Percentiles rank a stretch among this genome's conserved stretches.
These are phyloP conservation scores for Apeira syringaria DNA, from an alignment of 2,888 invertebrate genomes.

Conservation along the genomic window DNA sequence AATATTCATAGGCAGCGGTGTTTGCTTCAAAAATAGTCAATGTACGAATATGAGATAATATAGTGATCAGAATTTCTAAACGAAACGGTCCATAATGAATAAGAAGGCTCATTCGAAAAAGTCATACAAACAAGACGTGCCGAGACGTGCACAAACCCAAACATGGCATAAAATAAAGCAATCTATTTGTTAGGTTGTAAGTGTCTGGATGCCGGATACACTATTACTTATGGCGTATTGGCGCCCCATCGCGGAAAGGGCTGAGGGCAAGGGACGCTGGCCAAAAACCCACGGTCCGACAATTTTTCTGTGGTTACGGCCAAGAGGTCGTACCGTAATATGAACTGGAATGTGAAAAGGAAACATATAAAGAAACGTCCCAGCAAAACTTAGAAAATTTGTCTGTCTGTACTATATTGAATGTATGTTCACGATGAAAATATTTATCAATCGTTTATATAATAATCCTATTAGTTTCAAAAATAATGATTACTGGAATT, in stretches of 20 bases:
- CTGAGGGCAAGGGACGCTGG: conserved; percentile 34
- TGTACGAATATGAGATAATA: too few relatives aligned
- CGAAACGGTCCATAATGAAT: too few relatives aligned
- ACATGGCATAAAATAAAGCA: conserved; percentile 33
- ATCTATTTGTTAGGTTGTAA: conserved; percentile 33
- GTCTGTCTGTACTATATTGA: too few relatives aligned
- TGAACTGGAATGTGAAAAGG: conserved; percentile 24
- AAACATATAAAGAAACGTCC: conserved; percentile 10
- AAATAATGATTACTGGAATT: too few relatives aligned
- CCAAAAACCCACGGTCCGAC: conserved; percentile 18
- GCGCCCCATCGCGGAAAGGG: conserved; percentile 42
- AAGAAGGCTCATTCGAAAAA: conserved; percentile 5
- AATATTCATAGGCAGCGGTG: too few relatives aligned
- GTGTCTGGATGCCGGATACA: conserved; percentile 38
- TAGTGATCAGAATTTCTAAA: too few relatives aligned
- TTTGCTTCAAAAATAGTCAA: too few relatives aligned
- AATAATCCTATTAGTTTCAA: too few relatives aligned
- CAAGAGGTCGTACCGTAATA: conserved; percentile 8
- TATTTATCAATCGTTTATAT: too few relatives aligned
- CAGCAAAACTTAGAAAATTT: not conserved
- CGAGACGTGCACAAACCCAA: conserved; percentile 31
- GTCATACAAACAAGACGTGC: conserved; percentile 20
- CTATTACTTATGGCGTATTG: conserved; percentile 47
- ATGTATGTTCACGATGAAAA: too few relatives aligned
- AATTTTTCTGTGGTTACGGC: conserved; percentile 25